Evolutionary conservation across 1,140 invertebrate genomes (phyloP), one percentile per base, ranked within the genome.

Genomic region (Bombus affinis): DNA sequence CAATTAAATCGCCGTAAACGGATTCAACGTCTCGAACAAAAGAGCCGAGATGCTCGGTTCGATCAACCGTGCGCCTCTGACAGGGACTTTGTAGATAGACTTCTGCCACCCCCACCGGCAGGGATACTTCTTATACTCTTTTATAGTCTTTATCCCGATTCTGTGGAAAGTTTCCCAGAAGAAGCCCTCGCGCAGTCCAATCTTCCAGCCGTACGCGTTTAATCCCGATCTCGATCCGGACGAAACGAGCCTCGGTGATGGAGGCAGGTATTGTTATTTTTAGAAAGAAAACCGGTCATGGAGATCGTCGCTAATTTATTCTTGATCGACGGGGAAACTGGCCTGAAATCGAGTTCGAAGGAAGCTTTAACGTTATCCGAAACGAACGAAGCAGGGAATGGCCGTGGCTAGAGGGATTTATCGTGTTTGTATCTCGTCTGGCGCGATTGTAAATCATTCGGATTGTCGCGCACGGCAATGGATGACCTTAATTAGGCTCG

Each of bases 1-100:
- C 87, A 90, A 91, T 91, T 88, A 88, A 88, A 89, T 86, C 83
- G 75, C 75, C 75, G 79, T 89, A 89, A 86, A 86, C 83, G 83
- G 75, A 88, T 89, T 89, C 78, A 86, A 35, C n/a, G 74, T 88
- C n/a, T 44, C 78, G 83, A 62, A 89, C 78, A 80, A 89, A 83
- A 83, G 76, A 59, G 25, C 15, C 70, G 74, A 86, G 75, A 86
- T 78, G 81, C 85, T 75, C 79, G 86, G 88, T 92, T 77, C 83
- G 89, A 89, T 91, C 85, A 82, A 88, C 80, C 89, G 83, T 62
- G 28, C 28, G 28, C 59, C 59, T 3, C 59, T 13, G 59, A 59
- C 84, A 53, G 57, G 83, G 68, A 66, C 83, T 83, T 82, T 86
- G 75, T 88, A 77, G 81, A 83, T 75, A 81, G 83, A 88, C 37